Evolutionary conservation across 2,113 vertebrate species (phyloP), one percentile per base, ranked within the genome.

Genomic region (Upupa epops): DNA sequence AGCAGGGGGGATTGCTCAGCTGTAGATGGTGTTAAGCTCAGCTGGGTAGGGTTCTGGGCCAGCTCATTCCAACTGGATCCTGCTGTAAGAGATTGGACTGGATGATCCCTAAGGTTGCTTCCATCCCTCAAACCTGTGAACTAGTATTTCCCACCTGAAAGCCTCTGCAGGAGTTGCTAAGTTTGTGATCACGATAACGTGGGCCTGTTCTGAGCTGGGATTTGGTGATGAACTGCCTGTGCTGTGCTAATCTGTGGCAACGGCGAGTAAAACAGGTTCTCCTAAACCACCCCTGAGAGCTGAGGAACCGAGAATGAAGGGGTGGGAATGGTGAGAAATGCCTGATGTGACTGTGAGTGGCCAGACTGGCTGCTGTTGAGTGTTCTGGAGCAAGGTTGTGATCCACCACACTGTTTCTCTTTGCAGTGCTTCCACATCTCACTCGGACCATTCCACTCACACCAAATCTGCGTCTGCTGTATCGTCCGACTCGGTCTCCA

Each of bases 371-470:
- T 6, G 48, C 26, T 77, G 93, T 42, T 48, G 70, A 46, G 46
- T 9, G 3, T 59, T 31, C 63, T 32, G 9, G 46, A 29, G 64
- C 36, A 5, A 0, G 6, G 6, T 55, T 90, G 26, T 96, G 58
- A 91, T 56, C 25, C 11, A 1, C 52, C 74, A 31, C 83, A 87
- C 7, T 93, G 21, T 84, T 95, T 96, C 42, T 95, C 15, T 92
- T 86, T 81, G 17, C 71, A 99, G 98, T 16, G 96, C 98, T 56
- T 98, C 98, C 72, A 99, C 98, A 17, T 99, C 98, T 32, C 98
- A 98, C 37, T 99, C 98, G 4, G 99, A 99, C 94, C 98, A 98
- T 18, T 99, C 98, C 19, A 96, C 96, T 76, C 98, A 97, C 69
- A 96, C 97, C 83, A 99, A 98, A 83, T 97, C 98, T 20, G 97